A percentile compares a stretch with the other conserved stretches of the same genome.
Conservation (phyloP, 2,797 vertebrate species). For the Podarcis siculus region DNA sequence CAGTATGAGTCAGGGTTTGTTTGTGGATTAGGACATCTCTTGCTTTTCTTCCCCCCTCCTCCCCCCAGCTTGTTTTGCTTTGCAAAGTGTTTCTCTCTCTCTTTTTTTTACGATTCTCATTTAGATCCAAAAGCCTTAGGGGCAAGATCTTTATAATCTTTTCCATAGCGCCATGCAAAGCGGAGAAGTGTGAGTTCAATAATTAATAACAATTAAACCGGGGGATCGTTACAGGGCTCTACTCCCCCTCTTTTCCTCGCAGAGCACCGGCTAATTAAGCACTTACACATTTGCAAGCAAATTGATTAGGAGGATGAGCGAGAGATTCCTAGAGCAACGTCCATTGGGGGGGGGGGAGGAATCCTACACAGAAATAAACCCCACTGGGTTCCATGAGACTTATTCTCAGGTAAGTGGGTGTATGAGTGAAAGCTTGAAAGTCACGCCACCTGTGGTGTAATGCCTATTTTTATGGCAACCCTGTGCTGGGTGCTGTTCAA, state of each 20-base stretch:
- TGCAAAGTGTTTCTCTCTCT: background rate
- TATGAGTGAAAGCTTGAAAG: background rate
- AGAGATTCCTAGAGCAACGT: background rate
- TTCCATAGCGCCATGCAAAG: conserved; percentile 32
- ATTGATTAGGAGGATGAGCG: background rate
- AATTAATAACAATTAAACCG: conserved; percentile 60
- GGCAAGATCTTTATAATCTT: conserved; percentile 59
- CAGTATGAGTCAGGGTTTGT: conserved; percentile 24
- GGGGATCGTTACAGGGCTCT: conserved; percentile 35
- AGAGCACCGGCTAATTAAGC: conserved; percentile 62
- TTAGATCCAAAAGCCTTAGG: conserved; percentile 41
- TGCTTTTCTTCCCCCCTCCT: background rate
- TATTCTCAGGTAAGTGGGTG: too few species aligned
- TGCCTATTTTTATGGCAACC: background rate
- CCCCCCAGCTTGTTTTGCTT: background rate
- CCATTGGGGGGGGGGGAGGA: too few species aligned
- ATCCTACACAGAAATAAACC: too few species aligned
- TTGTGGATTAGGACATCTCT: conserved; percentile 13
- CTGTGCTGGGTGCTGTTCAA: background rate
- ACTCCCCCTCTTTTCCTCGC: conserved; percentile 49
- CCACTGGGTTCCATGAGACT: too few species aligned
- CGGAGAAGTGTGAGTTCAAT: conserved; percentile 39
- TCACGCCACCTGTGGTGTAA: background rate
- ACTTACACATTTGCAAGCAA: conserved; percentile 57
- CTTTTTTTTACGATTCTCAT: conserved; percentile 26